Percentiles rank a stretch among this genome's conserved stretches.
phyloP scores from a whole-genome alignment of 2,797 vertebrate genomes.

The Rhincodon typus region DNA sequence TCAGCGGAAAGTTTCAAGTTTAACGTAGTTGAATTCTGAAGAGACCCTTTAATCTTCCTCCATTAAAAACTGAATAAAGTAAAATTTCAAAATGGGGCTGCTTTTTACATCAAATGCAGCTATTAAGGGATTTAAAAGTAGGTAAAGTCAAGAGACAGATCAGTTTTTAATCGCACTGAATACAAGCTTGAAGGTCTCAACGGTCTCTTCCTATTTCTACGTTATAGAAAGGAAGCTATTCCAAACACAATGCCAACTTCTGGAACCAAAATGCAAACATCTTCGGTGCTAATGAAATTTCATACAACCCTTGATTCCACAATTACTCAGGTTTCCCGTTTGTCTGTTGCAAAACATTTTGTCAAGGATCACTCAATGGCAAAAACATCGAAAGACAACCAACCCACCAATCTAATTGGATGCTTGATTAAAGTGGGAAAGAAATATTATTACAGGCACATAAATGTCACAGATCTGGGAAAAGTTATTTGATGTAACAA shows the following conservation, averaged over 20 bases:
- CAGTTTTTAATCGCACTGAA: background rate
- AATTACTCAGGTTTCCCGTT: background rate
- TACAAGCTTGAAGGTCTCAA: background rate
- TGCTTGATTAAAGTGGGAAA: background rate
- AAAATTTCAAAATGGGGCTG: background rate
- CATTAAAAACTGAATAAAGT: background rate
- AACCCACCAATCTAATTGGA: background rate
- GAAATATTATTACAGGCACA: background rate
- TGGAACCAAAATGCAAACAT: background rate
- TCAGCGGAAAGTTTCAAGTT: background rate
- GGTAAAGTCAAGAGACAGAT: background rate
- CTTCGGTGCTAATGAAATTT: background rate
- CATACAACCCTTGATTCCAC: background rate
- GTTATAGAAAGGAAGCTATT: background rate
- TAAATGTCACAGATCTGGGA: too few relatives aligned
- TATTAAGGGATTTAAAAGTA: background rate
- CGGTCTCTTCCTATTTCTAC: background rate
- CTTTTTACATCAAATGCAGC: too few relatives aligned
- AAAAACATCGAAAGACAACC: background rate
- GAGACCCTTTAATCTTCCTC: background rate
- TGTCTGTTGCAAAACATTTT: background rate
- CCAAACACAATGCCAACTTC: background rate
- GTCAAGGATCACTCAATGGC: background rate
- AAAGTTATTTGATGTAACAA: too few relatives aligned
- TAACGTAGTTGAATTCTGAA: background rate